Conservation (phyloP, 1,140 invertebrate genomes). For the Argopecten irradians region DNA sequence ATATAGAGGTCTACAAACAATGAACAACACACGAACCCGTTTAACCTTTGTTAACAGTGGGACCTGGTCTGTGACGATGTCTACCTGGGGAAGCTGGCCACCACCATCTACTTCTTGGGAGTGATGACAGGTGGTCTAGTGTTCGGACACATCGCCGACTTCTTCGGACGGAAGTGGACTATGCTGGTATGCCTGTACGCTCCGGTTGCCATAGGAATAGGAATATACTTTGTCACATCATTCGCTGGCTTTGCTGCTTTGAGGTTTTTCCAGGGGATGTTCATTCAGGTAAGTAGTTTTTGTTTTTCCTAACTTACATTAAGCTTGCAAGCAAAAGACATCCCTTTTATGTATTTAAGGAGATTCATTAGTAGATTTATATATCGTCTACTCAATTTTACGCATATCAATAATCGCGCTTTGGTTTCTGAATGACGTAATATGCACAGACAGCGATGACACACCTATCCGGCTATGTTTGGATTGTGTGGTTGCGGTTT, state of each 20-base stretch:
- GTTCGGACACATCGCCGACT: constrained; percentile 82
- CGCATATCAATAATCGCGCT: too few relatives aligned
- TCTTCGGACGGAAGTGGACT: constrained; percentile 84
- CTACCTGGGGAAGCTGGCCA: constrained; percentile 84
- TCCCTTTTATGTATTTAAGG: too few relatives aligned
- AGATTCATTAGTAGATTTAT: too few relatives aligned
- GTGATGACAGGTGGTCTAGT: constrained; percentile 89
- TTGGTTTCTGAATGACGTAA: too few relatives aligned
- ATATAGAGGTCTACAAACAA: too few relatives aligned
- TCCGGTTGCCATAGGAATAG: constrained; percentile 78
- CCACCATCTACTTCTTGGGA: constrained; percentile 86
- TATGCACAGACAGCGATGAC: too few relatives aligned
- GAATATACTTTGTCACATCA: constrained; percentile 74
- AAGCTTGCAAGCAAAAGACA: too few relatives aligned
- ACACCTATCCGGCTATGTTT: too few relatives aligned
- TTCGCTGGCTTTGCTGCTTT: constrained; percentile 61
- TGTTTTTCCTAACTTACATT: too few relatives aligned
- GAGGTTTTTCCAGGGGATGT: constrained; percentile 65
- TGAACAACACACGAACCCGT: too few relatives aligned
- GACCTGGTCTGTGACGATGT: constrained; percentile 85
- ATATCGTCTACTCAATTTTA: too few relatives aligned
- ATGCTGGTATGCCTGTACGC: constrained; percentile 79
- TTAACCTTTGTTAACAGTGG: constrained; percentile 85
- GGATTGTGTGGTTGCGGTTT: too few relatives aligned
- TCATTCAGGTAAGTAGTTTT: constrained; percentile 72